Percentiles rank a stretch among this genome's conserved stretches.
phyloP scores from a whole-genome alignment of 2,888 invertebrate species.

The Brenthis hecate region DNA sequence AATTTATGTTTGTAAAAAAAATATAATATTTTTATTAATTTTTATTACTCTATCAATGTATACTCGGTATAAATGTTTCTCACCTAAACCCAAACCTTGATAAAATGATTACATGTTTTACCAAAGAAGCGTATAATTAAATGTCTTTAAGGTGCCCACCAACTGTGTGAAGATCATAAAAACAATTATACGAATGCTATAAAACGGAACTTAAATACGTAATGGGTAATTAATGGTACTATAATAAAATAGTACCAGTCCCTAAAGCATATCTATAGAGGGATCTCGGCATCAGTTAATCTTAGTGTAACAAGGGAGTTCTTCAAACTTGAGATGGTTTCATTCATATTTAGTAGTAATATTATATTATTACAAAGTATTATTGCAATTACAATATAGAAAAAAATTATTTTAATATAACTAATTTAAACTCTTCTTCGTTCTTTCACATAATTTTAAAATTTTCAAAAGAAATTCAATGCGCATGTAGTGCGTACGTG shows the following conservation, averaged over 20 bases:
- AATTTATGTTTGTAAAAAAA: too few species aligned
- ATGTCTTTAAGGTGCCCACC: conserved; percentile 53
- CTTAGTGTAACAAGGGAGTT: conserved; percentile 40
- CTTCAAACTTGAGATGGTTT: neutral
- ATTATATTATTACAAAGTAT: neutral
- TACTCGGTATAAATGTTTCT: conserved; percentile 34
- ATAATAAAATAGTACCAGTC: conserved; percentile 48
- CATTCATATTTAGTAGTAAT: neutral
- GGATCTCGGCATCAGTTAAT: conserved; percentile 50
- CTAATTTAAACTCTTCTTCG: too few species aligned
- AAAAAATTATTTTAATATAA: too few species aligned
- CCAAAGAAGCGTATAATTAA: conserved; percentile 56
- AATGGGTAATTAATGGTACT: conserved; percentile 54
- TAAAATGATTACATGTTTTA: conserved; percentile 59
- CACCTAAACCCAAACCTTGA: conserved; percentile 49
- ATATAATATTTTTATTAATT: neutral
- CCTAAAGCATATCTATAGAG: conserved; percentile 53
- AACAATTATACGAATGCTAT: conserved; percentile 58
- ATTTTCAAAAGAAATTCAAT: too few species aligned
- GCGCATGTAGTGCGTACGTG: too few species aligned
- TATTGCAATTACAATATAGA: neutral
- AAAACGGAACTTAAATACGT: conserved; percentile 52
- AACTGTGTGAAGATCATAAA: conserved; percentile 66
- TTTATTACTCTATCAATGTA: neutral
- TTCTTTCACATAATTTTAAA: too few species aligned